A percentile compares a stretch with the other conserved stretches of the same genome.
These are phyloP conservation scores for Aulostomus chinensis DNA, from an alignment of 2,797 vertebrate genomes.

Conservation along the genomic window DNA sequence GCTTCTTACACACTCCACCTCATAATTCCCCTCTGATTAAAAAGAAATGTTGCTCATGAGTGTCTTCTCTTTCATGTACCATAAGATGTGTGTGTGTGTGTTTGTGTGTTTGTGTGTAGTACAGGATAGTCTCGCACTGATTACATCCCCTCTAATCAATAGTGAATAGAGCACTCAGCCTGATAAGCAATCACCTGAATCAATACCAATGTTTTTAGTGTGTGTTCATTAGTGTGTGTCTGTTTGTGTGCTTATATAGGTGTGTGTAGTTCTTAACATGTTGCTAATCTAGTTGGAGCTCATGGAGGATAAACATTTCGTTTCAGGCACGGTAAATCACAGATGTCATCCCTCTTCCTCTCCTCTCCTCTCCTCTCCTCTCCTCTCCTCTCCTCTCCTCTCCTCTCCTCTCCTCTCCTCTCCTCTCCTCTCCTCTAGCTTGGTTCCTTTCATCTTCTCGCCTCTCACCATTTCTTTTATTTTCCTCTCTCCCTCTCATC, in stretches of 20 bases:
- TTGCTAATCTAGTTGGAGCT: constrained; percentile 73
- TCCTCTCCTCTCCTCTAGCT: too few relatives aligned
- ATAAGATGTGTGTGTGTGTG: constrained; percentile 26
- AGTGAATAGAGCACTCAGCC: constrained; percentile 83
- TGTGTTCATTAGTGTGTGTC: constrained; percentile 48
- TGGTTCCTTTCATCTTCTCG: not conserved
- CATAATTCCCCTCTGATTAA: constrained; percentile 60
- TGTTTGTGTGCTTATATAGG: constrained; percentile 30
- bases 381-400: not conserved
- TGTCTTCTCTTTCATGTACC: constrained; percentile 2
- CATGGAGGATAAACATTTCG: constrained; percentile 67
- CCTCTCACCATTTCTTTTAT: constrained; percentile 1
- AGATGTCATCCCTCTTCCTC: constrained; percentile 38
- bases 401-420: not conserved
- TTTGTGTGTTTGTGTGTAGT: constrained; percentile 14
- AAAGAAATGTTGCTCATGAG: constrained; percentile 35
- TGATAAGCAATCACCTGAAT: constrained; percentile 85
- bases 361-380: not conserved
- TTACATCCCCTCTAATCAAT: constrained; percentile 77
- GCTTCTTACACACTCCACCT: constrained; percentile 31
- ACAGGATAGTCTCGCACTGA: constrained; percentile 63
- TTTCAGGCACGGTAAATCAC: constrained; percentile 65
- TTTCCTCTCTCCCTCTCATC: constrained; percentile 12
- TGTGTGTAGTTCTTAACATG: constrained; percentile 52
- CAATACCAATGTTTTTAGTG: constrained; percentile 83